Evolutionary conservation across 2,888 invertebrate species (phyloP), one percentile per base, ranked within the genome.

Genomic region (Willowsia nigromaculata): DNA sequence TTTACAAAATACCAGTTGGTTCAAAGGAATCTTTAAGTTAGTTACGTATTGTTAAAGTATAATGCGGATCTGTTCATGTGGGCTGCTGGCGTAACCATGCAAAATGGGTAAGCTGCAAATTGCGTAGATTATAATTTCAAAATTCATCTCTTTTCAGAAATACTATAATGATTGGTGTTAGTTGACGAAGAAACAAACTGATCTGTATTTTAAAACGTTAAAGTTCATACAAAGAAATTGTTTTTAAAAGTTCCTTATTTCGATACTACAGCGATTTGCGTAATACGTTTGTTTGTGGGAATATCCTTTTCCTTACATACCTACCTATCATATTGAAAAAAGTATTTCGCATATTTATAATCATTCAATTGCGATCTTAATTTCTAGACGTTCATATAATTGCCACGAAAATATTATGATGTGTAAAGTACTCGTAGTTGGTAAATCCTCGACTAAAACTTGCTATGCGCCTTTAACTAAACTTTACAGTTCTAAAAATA

Each of bases 401-500:
- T 74, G 13, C 47, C 47, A 74, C 50, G 50, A 74, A 74, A 74
- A 74, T 74, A 74, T 71, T 27, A 43, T 37, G 37, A 37, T 37
- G 68, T 68, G 68, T 43, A 30, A 53, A 18, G 1, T 53, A 53
- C n/a, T 18, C 18, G 18, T 40, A 22, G 40, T 40, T 3, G 40
- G 40, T 68, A 68, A 22, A 7, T 18, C 33, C 4, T 65, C 37
- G 27, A 11, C 37, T 33, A 1, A 65, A 13, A 13, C 37, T 13
- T 50, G n/a, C 1, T 80, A n/a, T 40, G 15, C 56, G 78, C 56
- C 56, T 56, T 53, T 56, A 80, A 40, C 33, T 27, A 33, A 56
- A 80, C 53, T 56, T 56, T 80, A 37, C 22, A 37, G 1, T 37
- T 80, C 40, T 47, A 56, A 78, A 43, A 78, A 47, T 78, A 71